These are phyloP conservation scores for Sarcoramphus papa DNA, from an alignment of 2,797 vertebrate genomes.

Conservation along the genomic window DNA sequence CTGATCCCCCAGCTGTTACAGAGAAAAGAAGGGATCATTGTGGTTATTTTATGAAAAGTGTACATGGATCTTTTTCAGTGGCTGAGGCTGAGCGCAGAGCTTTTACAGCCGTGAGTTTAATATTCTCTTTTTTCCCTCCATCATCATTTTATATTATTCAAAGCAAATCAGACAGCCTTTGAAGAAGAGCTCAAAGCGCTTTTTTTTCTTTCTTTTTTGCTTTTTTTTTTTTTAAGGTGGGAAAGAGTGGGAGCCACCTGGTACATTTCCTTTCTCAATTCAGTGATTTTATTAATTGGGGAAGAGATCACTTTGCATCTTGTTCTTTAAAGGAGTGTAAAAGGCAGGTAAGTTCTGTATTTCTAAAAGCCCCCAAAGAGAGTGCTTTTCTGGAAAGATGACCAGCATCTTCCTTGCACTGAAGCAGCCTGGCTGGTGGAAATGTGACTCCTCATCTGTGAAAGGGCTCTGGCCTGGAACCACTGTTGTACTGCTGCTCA, in stretches of 20 bases:
- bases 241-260: background rate
- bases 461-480: background rate
- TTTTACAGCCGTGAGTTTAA: background rate
- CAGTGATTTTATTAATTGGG: background rate
- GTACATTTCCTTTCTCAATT: background rate
- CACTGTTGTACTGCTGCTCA: background rate
- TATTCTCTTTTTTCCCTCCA: background rate
- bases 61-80: background rate
- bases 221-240: background rate
- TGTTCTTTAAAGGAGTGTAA: background rate
- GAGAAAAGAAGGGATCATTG: background rate
- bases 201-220: background rate
- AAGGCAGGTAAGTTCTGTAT: background rate
- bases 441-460: background rate
- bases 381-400: background rate
- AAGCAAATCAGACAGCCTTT: constrained; percentile 17
- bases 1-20: background rate
- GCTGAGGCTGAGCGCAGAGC: background rate
- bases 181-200: constrained; percentile 12
- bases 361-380: background rate
- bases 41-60: background rate
- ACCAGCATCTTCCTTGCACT: background rate
- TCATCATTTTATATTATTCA: constrained; percentile 7
- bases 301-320: background rate
- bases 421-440: background rate